Percentiles rank a stretch among this genome's conserved stretches.
These are phyloP conservation scores for Drosophila bipectinata DNA, from an alignment of 1,140 invertebrate genomes.

Conservation along the genomic window DNA sequence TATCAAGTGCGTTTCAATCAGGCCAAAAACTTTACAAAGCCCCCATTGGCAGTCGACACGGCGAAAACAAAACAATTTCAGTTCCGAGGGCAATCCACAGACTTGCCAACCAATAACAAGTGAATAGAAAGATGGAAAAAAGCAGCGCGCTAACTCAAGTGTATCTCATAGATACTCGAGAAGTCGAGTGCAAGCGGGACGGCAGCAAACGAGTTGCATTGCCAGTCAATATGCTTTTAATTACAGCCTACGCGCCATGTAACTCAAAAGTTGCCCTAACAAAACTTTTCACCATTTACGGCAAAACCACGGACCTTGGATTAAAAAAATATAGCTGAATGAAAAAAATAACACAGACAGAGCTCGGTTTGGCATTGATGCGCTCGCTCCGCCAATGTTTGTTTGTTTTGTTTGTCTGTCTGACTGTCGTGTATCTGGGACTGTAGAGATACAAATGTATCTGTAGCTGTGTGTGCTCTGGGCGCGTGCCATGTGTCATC, in stretches of 20 bases:
- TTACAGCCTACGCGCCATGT: constrained; percentile 64
- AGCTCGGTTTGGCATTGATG: constrained; percentile 63
- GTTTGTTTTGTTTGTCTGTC: constrained; percentile 47
- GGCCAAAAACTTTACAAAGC: constrained; percentile 38
- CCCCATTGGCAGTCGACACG: constrained; percentile 51
- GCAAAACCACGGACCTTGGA: constrained; percentile 69
- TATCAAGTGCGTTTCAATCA: constrained; percentile 45
- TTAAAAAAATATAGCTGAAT: neutral
- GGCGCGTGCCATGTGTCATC: constrained; percentile 80
- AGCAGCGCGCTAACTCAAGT: constrained; percentile 11
- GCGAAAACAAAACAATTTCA: constrained; percentile 48
- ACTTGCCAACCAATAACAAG: constrained; percentile 67
- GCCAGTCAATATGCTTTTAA: constrained; percentile 80
- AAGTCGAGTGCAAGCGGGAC: constrained; percentile 61
- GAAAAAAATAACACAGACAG: constrained; percentile 17
- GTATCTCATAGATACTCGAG: constrained; percentile 26
- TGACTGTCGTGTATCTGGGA: constrained; percentile 27
- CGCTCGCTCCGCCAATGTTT: constrained; percentile 32
- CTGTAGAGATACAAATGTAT: constrained; percentile 43
- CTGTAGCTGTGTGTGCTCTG: constrained; percentile 45
- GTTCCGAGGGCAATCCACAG: constrained; percentile 20
- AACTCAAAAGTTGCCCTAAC: constrained; percentile 72
- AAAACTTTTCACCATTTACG: constrained; percentile 76
- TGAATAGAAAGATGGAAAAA: constrained; percentile 52
- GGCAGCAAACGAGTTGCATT: constrained; percentile 54